Conservation (phyloP, 2,113 vertebrate species). For the Tragelaphus scriptus region DNA sequence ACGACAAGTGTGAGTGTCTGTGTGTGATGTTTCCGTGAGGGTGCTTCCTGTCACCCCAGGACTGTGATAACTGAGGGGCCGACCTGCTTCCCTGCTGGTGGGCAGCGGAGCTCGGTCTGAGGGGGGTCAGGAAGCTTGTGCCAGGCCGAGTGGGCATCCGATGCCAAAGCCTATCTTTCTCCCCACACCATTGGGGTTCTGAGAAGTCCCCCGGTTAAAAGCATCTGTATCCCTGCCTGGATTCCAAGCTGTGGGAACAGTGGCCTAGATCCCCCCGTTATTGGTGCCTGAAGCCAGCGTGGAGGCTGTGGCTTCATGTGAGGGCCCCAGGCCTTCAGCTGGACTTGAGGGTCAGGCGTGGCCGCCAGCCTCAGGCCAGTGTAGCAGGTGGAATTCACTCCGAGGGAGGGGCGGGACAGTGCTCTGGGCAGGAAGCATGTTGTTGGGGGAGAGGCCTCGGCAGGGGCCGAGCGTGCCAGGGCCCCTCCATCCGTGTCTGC, state of each 20-base stretch:
- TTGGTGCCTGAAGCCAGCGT: not conserved
- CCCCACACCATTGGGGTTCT: fast-evolving
- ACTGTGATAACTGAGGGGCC: fast-evolving
- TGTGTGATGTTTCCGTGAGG: fast-evolving
- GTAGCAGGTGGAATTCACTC: too few species aligned
- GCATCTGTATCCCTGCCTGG: not conserved
- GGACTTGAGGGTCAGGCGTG: not conserved
- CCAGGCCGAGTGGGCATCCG: fast-evolving
- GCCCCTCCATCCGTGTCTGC: fast-evolving
- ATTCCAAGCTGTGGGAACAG: not conserved
- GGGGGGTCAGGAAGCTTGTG: fast-evolving
- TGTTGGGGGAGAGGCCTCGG: not conserved
- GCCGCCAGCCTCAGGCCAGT: not conserved
- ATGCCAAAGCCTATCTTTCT: fast-evolving
- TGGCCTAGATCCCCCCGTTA: fast-evolving
- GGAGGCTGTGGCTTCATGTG: fast-evolving
- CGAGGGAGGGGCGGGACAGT: not conserved
- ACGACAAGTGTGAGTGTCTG: slow-evolving; percentile 91
- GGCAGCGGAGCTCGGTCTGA: fast-evolving
- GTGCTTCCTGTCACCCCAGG: not conserved
- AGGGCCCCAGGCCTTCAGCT: not conserved
- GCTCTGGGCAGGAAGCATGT: not conserved
- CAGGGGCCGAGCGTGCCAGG: fast-evolving
- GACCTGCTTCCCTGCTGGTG: fast-evolving
- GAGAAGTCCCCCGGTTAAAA: not conserved